Base-by-base conservation (phyloP, 2,888 invertebrate species). In the Rotaria macrura region DNA sequence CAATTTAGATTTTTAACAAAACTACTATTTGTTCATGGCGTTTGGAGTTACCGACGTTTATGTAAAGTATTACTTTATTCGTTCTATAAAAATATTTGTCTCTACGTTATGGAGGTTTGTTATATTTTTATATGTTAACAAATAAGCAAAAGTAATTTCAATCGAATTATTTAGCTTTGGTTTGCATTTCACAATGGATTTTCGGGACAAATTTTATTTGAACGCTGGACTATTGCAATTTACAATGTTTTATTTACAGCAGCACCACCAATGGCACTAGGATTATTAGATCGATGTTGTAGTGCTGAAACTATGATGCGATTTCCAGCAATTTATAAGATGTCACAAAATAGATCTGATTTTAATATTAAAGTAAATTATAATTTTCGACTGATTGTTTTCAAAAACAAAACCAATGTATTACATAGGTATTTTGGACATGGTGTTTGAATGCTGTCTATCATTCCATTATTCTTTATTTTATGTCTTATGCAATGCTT, bases 31-130 rank as follows among this genome's bases (percentile, higher is more conserved):
- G 98, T 99, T 84, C 99, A 99, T 91, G 99, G 99, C 85, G 95
- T 97, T 34, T 99, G 98, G 98, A 98, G 97, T 92, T 97, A 98
- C 92, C 95, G 95, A 87, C 93, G 99, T 89, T 95, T 98, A 93
- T 96, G 96, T 92, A 98, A 97, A 92, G 93, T 99, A 85, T 98
- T 99, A 89, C 93, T 99, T 87, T 99, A 98, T 92, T 97, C 96
- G 89, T 99, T 99, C 93, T 98, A 99, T 93, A 99, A 99, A 92
- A 99, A 99, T 92, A 97, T 99, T 89, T 98, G 98, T 91, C 93
- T 99, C 38, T 99, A 99, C 92, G 96, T 99, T 88, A 98, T 99
- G 90, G 97, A 99, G 90, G 91, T 92, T 25, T 12, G 43, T 79
- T 79, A 23, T 9, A 25, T 40, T n/a, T 9, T 14, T 23, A 87